A percentile compares a stretch with the other conserved stretches of the same genome.
Conservation (phyloP, 1,140 invertebrate species). For the Musca domestica region DNA sequence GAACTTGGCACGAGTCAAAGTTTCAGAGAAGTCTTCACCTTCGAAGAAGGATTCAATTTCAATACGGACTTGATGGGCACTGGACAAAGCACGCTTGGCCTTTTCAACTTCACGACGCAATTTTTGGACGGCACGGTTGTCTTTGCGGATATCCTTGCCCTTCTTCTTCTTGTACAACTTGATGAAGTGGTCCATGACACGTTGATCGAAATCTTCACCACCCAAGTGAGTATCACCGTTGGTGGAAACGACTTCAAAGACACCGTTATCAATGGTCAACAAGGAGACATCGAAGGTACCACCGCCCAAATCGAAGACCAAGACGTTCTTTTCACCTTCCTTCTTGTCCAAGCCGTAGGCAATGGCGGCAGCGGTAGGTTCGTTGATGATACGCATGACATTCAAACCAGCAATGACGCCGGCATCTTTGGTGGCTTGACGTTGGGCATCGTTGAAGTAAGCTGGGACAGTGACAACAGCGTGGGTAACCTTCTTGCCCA, state of each 20-base stretch:
- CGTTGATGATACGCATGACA: constrained; percentile 99
- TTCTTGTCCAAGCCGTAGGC: constrained; percentile 99
- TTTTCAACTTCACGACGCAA: constrained; percentile 96
- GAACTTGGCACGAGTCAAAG: constrained; percentile 97
- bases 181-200: constrained; percentile 98
- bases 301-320: constrained; percentile 99
- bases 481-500: constrained; percentile 96
- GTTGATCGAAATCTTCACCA: constrained; percentile 98
- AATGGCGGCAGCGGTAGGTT: constrained; percentile 99
- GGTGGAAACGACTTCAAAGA: constrained; percentile 88
- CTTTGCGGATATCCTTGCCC: constrained; percentile 95
- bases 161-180: constrained; percentile 99
- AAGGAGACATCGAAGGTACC: constrained; percentile 99
- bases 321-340: constrained; percentile 97
- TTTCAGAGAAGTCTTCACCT: constrained; percentile 99
- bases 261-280: constrained; percentile 98
- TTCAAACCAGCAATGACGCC: constrained; percentile 88
- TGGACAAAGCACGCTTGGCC: constrained; percentile 93
- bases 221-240: constrained; percentile 98
- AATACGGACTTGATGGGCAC: constrained; percentile 94
- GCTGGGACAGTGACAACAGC: constrained; percentile 98
- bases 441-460: constrained; percentile 97
- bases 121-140: constrained; percentile 94
- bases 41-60: constrained; percentile 99
- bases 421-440: constrained; percentile 94